Evolutionary conservation across 2,797 vertebrate species (phyloP).

Genomic region (Hoplostethus mediterraneus): DNA sequence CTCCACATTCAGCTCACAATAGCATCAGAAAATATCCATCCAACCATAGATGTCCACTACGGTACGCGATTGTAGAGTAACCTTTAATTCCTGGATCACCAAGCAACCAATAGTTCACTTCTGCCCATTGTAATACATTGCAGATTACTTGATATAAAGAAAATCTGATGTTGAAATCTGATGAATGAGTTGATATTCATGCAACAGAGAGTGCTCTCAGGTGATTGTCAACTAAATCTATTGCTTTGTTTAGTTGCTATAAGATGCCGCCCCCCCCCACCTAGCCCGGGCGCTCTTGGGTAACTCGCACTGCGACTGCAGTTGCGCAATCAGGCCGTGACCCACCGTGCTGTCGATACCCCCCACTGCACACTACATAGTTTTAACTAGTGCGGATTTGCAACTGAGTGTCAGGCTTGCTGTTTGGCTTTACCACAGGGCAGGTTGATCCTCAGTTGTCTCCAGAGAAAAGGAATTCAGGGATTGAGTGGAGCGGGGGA

Average conservation of each 20-base stretch:
- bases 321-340: constrained; percentile 59
- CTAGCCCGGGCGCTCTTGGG: no score
- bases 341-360: constrained; percentile 35
- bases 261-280: no score
- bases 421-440: constrained; percentile 64
- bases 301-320: no score
- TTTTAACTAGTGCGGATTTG: constrained; percentile 64
- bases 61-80: constrained; percentile 6
- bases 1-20: constrained; percentile 70
- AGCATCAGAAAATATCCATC: constrained; percentile 77
- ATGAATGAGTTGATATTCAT: no score
- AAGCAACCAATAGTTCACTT: no score
- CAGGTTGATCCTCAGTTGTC: constrained; percentile 60
- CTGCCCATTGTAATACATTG: no score
- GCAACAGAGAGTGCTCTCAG: no score
- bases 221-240: no score
- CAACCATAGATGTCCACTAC: constrained; percentile 1
- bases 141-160: no score
- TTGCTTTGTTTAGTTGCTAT: no score
- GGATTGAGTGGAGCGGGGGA: constrained; percentile 64
- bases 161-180: no score
- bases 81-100: no score
- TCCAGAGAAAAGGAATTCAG: constrained; percentile 59
- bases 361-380: constrained; percentile 42
- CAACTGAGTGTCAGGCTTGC: constrained; percentile 54